Base-by-base conservation (phyloP, 53 echinoderm and acorn worm species). In the Holothuria scabra region DNA sequence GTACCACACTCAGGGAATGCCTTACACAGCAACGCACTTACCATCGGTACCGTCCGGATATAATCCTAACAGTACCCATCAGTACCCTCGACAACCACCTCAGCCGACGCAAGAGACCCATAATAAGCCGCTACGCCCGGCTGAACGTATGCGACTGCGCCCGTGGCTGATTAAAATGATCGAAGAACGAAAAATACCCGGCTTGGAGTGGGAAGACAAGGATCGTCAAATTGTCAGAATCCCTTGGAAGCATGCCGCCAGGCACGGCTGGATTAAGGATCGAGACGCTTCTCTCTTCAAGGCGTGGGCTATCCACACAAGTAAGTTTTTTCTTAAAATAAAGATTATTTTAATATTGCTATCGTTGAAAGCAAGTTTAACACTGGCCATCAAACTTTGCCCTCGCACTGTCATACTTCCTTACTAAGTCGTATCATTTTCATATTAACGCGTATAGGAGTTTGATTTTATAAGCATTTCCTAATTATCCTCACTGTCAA, bases 231-330 rank as follows among this genome's bases (percentile, higher is more conserved):
- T 89, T 28, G 89, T 99, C n/a, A 94, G 89, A 63, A 99, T 99
- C 14, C 94, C 99, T 6, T 99, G 99, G 99, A 99, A 99, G 65
- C 99, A 99, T 74, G 99, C 99, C 7, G 99, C 99, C 2, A 87
- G 99, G 56, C 99, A 94, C 60, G 99, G 94, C 13, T 99, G 94
- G 92, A 89, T 86, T 0, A 76, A 91, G 38, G 94, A 95, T 58
- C 90, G 91, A 55, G 99, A 99, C 59, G 94, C 94, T 4, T 95
- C 91, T 56, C 79, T 95, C 7, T 95, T 99, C 85, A 88, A 88
- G 19, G 94, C 87, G 24, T 95, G 99, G 99, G 99, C 99, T 20
- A 95, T 99, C 59, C 99, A 99, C 59, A 99, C 99, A 41, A 93
- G 97, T 99, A 93, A 99, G 99, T 91, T 49, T 52, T 41, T 2